A percentile compares a stretch with the other conserved stretches of the same genome.
phyloP scores from a whole-genome alignment of 1,140 invertebrate species.

The Dermatophagoides farinae region DNA sequence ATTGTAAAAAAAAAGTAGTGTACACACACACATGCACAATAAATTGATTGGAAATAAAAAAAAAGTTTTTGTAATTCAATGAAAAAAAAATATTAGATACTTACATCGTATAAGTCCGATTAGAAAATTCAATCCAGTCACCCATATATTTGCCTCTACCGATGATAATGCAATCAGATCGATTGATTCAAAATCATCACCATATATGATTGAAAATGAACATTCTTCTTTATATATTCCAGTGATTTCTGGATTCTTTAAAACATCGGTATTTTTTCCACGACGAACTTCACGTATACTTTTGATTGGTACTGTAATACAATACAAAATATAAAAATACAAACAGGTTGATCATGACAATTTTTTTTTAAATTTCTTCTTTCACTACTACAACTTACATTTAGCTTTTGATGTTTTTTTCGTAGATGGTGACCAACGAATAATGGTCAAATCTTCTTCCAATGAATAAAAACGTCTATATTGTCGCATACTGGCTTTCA shows the following conservation, averaged over 20 bases:
- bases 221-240: constrained; percentile 34
- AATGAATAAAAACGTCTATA: constrained; percentile 38
- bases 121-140: constrained; percentile 35
- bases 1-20: background rate
- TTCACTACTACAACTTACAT: constrained; percentile 27
- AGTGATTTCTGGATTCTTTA: constrained; percentile 32
- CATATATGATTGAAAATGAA: constrained; percentile 41
- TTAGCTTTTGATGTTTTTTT: constrained; percentile 41
- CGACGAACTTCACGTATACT: constrained; percentile 37
- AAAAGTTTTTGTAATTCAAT: background rate
- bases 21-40: too few relatives aligned
- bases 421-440: constrained; percentile 40
- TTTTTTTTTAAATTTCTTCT: background rate
- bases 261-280: constrained; percentile 37
- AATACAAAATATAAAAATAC: constrained; percentile 2
- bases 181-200: constrained; percentile 37
- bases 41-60: too few relatives aligned
- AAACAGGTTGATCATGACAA: background rate
- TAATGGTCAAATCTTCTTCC: constrained; percentile 34
- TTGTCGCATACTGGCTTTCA: constrained; percentile 37
- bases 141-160: constrained; percentile 44
- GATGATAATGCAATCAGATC: constrained; percentile 38
- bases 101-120: constrained; percentile 28
- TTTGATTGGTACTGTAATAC: constrained; percentile 32
- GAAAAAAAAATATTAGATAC: constrained; percentile 4